phyloP scores from a whole-genome alignment of 2,888 invertebrate genomes.

The Trichogramma evanescens region DNA sequence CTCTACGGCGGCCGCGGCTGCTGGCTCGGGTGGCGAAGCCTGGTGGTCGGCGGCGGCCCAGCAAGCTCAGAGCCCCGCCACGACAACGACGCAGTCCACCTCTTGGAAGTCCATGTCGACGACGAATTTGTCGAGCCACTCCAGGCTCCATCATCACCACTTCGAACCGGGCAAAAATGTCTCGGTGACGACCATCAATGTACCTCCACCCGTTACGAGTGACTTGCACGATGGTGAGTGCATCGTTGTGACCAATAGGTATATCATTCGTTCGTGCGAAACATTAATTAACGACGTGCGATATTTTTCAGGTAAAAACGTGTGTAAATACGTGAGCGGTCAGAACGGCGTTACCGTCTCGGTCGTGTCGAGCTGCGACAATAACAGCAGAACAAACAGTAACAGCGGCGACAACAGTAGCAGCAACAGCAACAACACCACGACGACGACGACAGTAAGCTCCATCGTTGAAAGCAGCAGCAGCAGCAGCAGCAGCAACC shows the following conservation, averaged over 20 bases:
- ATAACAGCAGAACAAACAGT: slow-evolving; percentile 25
- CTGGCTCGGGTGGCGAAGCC: slow-evolving; percentile 41
- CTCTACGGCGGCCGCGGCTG: slow-evolving; percentile 41
- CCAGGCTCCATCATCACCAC: slow-evolving; percentile 33
- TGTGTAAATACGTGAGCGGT: slow-evolving; percentile 43
- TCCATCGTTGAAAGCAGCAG: background rate
- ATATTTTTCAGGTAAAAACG: slow-evolving; percentile 36
- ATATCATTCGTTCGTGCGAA: background rate
- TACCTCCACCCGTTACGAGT: slow-evolving; percentile 51
- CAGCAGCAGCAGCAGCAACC: background rate
- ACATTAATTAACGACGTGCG: background rate
- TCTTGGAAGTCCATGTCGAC: slow-evolving; percentile 38
- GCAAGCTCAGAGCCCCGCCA: slow-evolving; percentile 16
- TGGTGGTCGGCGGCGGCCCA: slow-evolving; percentile 34
- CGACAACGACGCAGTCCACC: slow-evolving; percentile 15
- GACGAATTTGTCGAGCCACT: slow-evolving; percentile 50
- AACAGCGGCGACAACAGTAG: slow-evolving; percentile 17
- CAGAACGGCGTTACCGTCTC: slow-evolving; percentile 53
- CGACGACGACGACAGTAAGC: slow-evolving; percentile 16
- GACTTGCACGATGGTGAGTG: slow-evolving; percentile 53
- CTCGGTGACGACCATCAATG: slow-evolving; percentile 76
- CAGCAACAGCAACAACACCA: background rate
- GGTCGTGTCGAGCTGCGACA: slow-evolving; percentile 50
- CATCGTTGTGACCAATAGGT: background rate
- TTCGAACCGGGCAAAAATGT: slow-evolving; percentile 54